These are phyloP conservation scores for Silurus glanis DNA, from an alignment of 2,113 vertebrate genomes.

Conservation along the genomic window DNA sequence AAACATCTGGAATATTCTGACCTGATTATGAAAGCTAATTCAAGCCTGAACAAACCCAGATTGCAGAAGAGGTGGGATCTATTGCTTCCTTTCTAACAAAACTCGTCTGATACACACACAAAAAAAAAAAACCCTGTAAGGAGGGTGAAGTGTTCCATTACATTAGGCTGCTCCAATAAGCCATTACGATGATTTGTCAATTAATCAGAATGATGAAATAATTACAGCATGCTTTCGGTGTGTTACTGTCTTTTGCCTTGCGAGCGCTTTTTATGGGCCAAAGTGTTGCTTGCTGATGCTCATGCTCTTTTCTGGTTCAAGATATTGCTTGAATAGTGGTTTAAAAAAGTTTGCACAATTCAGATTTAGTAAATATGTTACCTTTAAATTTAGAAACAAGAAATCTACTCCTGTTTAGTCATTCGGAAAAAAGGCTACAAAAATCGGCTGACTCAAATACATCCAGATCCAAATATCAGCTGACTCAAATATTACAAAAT, in stretches of 20 bases:
- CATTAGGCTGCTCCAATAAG: not conserved
- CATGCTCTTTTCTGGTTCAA: not conserved
- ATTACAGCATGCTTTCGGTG: not conserved
- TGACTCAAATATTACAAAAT: too few relatives aligned
- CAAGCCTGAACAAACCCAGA: not conserved
- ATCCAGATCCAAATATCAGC: too few relatives aligned
- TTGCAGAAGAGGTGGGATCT: not conserved
- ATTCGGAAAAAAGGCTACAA: too few relatives aligned
- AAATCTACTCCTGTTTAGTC: not conserved
- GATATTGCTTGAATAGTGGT: not conserved
- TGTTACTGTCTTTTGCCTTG: not conserved
- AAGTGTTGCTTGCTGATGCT: not conserved
- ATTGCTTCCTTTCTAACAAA: not conserved
- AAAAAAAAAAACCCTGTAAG: not conserved
- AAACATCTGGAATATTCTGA: slow-evolving; percentile 39
- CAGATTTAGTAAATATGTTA: not conserved
- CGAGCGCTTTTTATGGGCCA: not conserved
- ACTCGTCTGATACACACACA: not conserved
- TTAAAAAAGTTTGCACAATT: not conserved
- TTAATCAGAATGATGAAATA: not conserved
- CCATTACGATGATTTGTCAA: not conserved
- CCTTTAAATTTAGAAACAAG: not conserved
- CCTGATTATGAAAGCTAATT: slow-evolving; percentile 11
- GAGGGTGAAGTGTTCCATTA: not conserved
- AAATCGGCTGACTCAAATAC: too few relatives aligned